A percentile compares a stretch with the other conserved stretches of the same genome.
Evolutionary conservation across 2,888 invertebrate species (phyloP).

Genomic region (Dolichopus griseipennis): DNA sequence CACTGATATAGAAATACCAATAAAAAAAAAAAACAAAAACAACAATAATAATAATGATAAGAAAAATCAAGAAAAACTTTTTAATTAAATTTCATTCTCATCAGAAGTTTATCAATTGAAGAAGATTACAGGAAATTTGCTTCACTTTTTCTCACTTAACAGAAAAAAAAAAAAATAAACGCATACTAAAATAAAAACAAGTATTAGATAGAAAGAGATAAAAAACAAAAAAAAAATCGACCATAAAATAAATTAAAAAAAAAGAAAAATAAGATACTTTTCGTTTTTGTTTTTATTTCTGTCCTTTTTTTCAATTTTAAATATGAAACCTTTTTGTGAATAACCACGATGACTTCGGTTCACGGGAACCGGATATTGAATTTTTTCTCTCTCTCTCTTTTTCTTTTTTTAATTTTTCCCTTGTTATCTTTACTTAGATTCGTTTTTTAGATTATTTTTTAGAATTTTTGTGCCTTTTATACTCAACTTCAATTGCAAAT

Average conservation of each 20-base stretch:
- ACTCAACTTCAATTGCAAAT: background rate
- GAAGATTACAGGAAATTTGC: constrained; percentile 6
- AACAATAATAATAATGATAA: background rate
- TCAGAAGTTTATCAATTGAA: constrained; percentile 6
- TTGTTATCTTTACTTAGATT: background rate
- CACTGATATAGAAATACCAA: too few species aligned
- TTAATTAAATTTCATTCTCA: constrained; percentile 6
- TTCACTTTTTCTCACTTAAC: constrained; percentile 4
- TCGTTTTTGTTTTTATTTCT: background rate
- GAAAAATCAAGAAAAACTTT: background rate
- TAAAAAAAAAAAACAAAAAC: too few species aligned
- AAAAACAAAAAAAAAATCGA: background rate
- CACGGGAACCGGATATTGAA: background rate
- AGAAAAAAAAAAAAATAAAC: background rate
- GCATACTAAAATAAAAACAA: background rate
- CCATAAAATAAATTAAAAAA: constrained; percentile 6
- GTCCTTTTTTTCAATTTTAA: background rate
- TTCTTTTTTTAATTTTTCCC: background rate
- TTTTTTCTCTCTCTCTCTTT: background rate
- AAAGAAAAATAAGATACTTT: background rate
- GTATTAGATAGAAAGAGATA: background rate
- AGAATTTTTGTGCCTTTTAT: background rate
- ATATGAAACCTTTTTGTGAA: background rate
- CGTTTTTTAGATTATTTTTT: background rate
- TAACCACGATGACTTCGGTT: background rate